Evolutionary conservation across 2,113 vertebrate species (phyloP), one percentile per base, ranked within the genome.

Genomic region (Plotosus lineatus): DNA sequence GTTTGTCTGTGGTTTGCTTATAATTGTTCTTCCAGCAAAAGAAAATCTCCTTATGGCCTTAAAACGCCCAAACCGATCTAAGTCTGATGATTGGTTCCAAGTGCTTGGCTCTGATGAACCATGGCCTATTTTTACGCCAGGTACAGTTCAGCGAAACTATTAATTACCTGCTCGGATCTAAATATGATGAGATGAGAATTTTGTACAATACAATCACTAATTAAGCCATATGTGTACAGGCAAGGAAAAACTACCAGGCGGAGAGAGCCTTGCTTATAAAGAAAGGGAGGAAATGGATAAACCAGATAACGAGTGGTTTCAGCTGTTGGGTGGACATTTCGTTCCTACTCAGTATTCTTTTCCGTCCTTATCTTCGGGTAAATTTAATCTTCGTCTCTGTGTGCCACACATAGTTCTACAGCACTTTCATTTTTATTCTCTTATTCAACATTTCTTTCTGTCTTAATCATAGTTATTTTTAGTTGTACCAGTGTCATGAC

Each of bases 21-120:
- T 42, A 33, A 56, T 56, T 14, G 12, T 28, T 7, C 48, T 73
- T 82, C 19, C 55, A 82, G 78, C 61, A 53, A 80, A 80, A 36
- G 76, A 82, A 71, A 69, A 36, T 75, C 19, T 61, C 23, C 63
- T 84, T 81, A 28, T 79, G 40, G 26, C 86, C 89, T 40, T 90
- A 80, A 23, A 79, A 40, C 58, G 46, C 66, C 84, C 86, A 72
- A 56, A 77, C 66, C 84, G 79, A 79, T 85, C 72, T 42, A 87
- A 90, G 81, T 50, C 60, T 55, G 92, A 91, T 78, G 90, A 94
- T 31, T 92, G 90, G 91, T 91, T 81, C 7, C 21, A 80, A 31
- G 21, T 86, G 56, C 78, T 91, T 65, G 38, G 38, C 4, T 86
- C 86, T 63, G 88, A 90, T 28, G 87, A 82, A 75, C 73, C 81